Evolutionary conservation across 1,140 invertebrate genomes (phyloP).

Genomic region (Drosophila albomicans): DNA sequence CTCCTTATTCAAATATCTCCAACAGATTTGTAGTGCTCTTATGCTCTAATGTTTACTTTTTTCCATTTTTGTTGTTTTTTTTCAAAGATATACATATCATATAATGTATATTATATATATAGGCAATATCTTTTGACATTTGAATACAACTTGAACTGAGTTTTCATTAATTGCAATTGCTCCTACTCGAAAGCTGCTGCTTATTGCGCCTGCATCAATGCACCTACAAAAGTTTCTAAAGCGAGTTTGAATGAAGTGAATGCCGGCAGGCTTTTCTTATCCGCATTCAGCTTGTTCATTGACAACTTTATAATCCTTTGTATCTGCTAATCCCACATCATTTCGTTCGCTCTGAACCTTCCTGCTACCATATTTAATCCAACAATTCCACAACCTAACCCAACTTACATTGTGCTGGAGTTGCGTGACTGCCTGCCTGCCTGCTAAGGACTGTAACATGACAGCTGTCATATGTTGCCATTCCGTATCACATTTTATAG

Average conservation of each 20-base stretch:
- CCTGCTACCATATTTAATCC: slow-evolving; percentile 48
- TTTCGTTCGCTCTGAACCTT: slow-evolving; percentile 31
- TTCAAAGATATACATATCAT: no score
- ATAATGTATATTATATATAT: neutral
- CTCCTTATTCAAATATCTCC: no score
- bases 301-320: slow-evolving; percentile 73
- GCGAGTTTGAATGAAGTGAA: slow-evolving; percentile 34
- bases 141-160: neutral
- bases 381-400: slow-evolving; percentile 78
- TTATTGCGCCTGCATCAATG: neutral
- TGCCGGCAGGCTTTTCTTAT: slow-evolving; percentile 50
- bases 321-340: slow-evolving; percentile 68
- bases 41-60: no score
- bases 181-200: neutral
- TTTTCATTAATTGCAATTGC: slow-evolving; percentile 4
- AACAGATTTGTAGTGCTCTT: no score
- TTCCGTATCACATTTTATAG: slow-evolving; percentile 60
- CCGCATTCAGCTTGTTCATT: slow-evolving; percentile 63
- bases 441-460: slow-evolving; percentile 73
- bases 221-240: slow-evolving; percentile 7
- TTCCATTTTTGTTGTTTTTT: no score
- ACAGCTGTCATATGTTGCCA: slow-evolving; percentile 79
- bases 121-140: neutral
- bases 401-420: slow-evolving; percentile 65
- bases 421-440: slow-evolving; percentile 11